Percentiles rank a stretch among this genome's conserved stretches.
These are phyloP conservation scores for Petrocephalus zakoni DNA, from an alignment of 2,113 vertebrate genomes.

Conservation along the genomic window DNA sequence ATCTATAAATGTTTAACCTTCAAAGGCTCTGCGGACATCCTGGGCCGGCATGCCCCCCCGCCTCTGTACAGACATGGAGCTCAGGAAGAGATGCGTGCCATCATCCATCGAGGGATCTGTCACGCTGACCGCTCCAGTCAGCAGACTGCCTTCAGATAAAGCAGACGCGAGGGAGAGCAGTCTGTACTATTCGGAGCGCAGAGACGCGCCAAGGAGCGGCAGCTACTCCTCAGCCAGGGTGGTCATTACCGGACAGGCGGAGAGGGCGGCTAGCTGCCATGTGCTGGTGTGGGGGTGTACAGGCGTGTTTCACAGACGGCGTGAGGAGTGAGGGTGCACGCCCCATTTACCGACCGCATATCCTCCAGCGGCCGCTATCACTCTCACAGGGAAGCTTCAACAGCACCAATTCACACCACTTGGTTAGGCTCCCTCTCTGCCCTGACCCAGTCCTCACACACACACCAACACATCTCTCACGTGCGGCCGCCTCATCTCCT, in stretches of 20 bases:
- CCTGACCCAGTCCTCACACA: background rate
- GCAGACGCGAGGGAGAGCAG: background rate
- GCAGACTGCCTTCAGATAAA: background rate
- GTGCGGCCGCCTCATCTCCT: background rate
- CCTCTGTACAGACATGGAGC: background rate
- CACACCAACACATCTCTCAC: background rate
- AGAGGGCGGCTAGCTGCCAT: background rate
- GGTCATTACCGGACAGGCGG: background rate
- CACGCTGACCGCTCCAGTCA: background rate
- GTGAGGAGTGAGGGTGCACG: background rate
- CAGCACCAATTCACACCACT: background rate
- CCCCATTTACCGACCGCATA: background rate
- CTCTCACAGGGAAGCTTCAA: background rate
- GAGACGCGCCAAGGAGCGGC: background rate
- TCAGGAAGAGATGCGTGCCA: background rate
- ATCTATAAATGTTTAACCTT: constrained; percentile 28
- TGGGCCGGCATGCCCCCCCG: background rate
- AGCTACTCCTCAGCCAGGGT: background rate
- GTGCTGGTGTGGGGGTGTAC: background rate
- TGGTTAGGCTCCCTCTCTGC: background rate
- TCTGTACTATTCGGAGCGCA: background rate
- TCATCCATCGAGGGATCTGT: background rate
- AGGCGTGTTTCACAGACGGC: background rate
- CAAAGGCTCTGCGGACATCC: background rate
- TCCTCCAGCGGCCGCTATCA: background rate